Base-by-base conservation (phyloP, 1,140 invertebrate genomes). In the Tigriopus japonicus region DNA sequence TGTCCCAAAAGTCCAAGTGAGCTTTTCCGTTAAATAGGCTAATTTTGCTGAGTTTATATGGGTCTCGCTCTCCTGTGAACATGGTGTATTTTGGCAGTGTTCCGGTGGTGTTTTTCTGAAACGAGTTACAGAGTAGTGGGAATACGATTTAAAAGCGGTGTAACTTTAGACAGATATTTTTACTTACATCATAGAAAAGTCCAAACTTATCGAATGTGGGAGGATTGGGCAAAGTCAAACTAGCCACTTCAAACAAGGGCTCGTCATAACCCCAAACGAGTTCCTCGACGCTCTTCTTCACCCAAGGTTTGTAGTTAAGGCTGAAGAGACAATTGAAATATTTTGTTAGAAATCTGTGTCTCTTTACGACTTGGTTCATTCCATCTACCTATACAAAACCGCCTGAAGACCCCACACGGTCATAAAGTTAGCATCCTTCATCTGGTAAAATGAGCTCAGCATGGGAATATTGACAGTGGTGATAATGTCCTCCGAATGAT, bases 211-310 rank as follows among this genome's bases (percentile, higher is more conserved):
- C 45, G n/a, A 49, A 49, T 21, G 45, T 15, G 12, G 45, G 45
- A 49, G 45, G 45, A 49, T 49, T 49, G 45, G 45, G 45, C 45
- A 49, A 49, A 17, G 45, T 49, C 45, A 49, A 5, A 17, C 21
- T 55, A 24, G 55, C 55, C 28, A 58, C 15, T 23, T 41, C 55
- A 42, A 58, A 58, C 55, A 58, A 42, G 12, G 55, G 40, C 55
- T 58, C 55, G 42, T 40, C n/a, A 42, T 58, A 58, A 6, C 55
- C 55, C 41, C 55, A 58, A 58, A 58, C 42, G 12, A 58, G 28
- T 19, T 58, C 41, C 23, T 58, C 55, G 1, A 41, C 28, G 24
- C 6, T 58, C 15, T 42, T 40, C 17, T 41, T n/a, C 17, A 58
- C 41, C 28, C 41, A 58, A 17, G 41, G 41, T 15, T 58, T n/a